Base-by-base conservation (phyloP, 2,888 invertebrate species). In the Toxonevra muliebris region DNA sequence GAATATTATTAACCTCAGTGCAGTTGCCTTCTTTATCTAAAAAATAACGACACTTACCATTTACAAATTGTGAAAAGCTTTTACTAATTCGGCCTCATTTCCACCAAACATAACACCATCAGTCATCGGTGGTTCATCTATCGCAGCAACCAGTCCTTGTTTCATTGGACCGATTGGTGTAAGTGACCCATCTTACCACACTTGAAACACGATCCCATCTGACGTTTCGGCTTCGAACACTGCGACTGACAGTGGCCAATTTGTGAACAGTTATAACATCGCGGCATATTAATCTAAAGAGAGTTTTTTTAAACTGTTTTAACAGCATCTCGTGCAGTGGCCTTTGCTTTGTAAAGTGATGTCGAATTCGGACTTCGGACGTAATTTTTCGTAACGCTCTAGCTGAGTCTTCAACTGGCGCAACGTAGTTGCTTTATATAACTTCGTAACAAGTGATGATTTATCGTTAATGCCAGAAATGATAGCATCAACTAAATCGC, bases 1-100 rank as follows among this genome's bases (percentile, higher is more conserved):
- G 2, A 30, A 2, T 30, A 7, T 30, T 30, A 30, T 30, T 30
- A 30, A 30, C 30, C 30, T 30, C 30, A 30, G 45, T 17, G 60
- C 60, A 52, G 19, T 61, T 61, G 30, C 12, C 55, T 30, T 4
- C 43, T 61, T 61, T 30, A 17, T 20, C 42, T 11, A 7, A 13
- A 61, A 61, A 61, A n/a, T n/a, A 52, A n/a, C 61, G 52, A 61
- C 61, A 61, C 52, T 61, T 40, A 61, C 61, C 52, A 30, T 52
- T 61, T 61, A 52, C 12, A 52, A 40, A 52, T 50, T 52, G 12
- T 40, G 50, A 1, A 61, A n/a, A n/a, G 15, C 42, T 17, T 15
- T 13, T 13, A 59, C 59, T 19, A 59, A 30, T 13, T 30, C 59
- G 8, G 13, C 43, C 17, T 59, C 43, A 17, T 30, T 30, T 8